A percentile compares a stretch with the other conserved stretches of the same genome.
These are phyloP conservation scores for Yasuhikotakia modesta DNA, from an alignment of 2,797 vertebrate species.

Conservation along the genomic window DNA sequence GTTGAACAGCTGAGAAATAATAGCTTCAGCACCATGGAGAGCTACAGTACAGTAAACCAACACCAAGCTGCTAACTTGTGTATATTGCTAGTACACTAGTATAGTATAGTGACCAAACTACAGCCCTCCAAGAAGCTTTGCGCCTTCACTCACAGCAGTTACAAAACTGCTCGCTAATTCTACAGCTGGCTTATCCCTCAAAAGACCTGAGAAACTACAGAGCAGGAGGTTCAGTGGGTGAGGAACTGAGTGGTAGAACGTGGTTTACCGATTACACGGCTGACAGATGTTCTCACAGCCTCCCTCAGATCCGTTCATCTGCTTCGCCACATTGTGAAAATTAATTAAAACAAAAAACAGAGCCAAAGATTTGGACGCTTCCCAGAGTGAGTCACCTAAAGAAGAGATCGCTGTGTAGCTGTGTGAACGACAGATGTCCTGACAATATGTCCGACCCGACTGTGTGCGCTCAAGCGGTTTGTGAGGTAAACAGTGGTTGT, in stretches of 20 bases:
- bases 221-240: constrained; percentile 33
- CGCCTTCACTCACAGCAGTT: constrained; percentile 38
- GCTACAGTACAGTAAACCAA: constrained; percentile 28
- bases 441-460: not conserved
- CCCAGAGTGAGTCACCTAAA: constrained; percentile 32
- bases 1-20: constrained; percentile 5
- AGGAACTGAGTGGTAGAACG: constrained; percentile 55
- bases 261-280: constrained; percentile 80
- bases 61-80: not conserved
- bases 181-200: constrained; percentile 40
- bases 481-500: not conserved
- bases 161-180: constrained; percentile 27
- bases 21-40: no score
- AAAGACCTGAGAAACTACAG: constrained; percentile 30
- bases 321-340: constrained; percentile 77
- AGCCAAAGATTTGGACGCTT: constrained; percentile 56
- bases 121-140: not conserved
- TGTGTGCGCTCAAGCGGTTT: not conserved
- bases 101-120: constrained; percentile 29
- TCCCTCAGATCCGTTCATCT: constrained; percentile 73
- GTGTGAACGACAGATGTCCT: constrained; percentile 51
- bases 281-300: constrained; percentile 80
- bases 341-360: constrained; percentile 75
- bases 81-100: not conserved
- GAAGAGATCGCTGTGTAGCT: constrained; percentile 19